Conservation (phyloP, 2,888 invertebrate genomes). For the Oscheius sp. region DNA sequence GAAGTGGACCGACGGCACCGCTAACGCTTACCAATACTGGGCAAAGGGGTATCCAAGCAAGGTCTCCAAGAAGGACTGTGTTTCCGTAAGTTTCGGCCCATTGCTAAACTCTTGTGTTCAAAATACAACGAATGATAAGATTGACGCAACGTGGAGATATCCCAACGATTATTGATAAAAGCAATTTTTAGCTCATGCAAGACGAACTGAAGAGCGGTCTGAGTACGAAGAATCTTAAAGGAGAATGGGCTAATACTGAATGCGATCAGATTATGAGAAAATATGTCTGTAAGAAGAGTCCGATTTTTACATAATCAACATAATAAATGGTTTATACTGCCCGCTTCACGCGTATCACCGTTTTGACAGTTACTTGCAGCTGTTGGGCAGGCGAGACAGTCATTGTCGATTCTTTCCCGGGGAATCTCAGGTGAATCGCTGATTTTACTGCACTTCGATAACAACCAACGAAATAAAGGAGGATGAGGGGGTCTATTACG, state of each 20-base stretch:
- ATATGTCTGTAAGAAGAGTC: constrained; percentile 22
- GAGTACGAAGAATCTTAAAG: constrained; percentile 18
- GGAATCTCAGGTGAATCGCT: background rate
- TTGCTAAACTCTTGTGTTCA: background rate
- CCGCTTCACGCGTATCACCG: background rate
- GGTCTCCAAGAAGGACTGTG: constrained; percentile 24
- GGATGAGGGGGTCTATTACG: constrained; percentile 12
- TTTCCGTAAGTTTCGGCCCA: background rate
- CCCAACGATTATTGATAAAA: background rate
- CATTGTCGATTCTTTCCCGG: background rate
- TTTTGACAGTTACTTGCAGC: background rate
- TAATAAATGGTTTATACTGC: background rate
- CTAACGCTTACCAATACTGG: constrained; percentile 32
- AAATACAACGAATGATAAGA: background rate
- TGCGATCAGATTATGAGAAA: constrained; percentile 1
- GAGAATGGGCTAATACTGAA: constrained; percentile 25
- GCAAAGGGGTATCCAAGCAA: constrained; percentile 26
- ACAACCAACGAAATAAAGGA: constrained; percentile 24
- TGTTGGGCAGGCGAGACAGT: background rate
- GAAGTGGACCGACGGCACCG: constrained; percentile 32
- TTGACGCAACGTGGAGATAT: background rate
- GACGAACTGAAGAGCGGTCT: constrained; percentile 19
- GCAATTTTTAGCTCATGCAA: constrained; percentile 24
- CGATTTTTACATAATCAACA: constrained; percentile 5
- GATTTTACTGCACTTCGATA: constrained; percentile 19